phyloP scores from a whole-genome alignment of 64 coral and sea anemone species.

The Actinia tenebrosa region DNA sequence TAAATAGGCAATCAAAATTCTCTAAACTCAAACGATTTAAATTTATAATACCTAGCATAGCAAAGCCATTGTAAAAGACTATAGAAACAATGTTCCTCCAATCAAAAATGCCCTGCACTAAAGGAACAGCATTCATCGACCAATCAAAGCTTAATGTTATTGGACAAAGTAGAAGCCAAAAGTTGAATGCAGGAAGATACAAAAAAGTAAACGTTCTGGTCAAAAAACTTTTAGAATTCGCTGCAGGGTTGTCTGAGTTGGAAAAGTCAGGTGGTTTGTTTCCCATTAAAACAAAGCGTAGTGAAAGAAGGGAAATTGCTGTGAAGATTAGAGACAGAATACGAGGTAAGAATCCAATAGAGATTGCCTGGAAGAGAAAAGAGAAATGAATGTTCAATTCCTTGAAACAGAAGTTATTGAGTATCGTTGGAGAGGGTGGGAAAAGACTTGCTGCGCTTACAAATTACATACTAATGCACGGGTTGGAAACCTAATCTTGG shows the following conservation, averaged over 20 bases:
- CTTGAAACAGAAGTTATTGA: too few species aligned
- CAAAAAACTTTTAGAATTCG: constrained; percentile 48
- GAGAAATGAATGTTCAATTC: background rate
- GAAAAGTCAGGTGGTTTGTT: constrained; percentile 72
- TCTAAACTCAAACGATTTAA: constrained; percentile 14
- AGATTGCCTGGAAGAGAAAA: constrained; percentile 41
- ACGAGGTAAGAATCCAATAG: constrained; percentile 29
- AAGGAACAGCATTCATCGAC: constrained; percentile 87
- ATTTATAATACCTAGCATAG: constrained; percentile 17
- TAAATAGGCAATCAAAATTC: constrained; percentile 5
- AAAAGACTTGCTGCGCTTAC: too few species aligned
- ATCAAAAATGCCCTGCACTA: constrained; percentile 64
- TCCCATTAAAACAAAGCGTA: constrained; percentile 68
- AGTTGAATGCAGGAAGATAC: constrained; percentile 75
- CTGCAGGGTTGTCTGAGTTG: constrained; percentile 77
- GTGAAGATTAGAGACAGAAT: constrained; percentile 37
- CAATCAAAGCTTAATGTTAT: constrained; percentile 84
- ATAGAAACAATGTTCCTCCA: constrained; percentile 40
- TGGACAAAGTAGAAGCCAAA: constrained; percentile 77
- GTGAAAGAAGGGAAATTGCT: constrained; percentile 26
- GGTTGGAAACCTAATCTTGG: too few species aligned
- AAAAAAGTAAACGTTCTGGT: constrained; percentile 72
- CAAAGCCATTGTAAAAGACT: constrained; percentile 56
- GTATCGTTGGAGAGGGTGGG: too few species aligned
- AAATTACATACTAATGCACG: too few species aligned